Evolutionary conservation across 2,797 vertebrate genomes (phyloP), one percentile per base, ranked within the genome.

Genomic region (Neosalanx taihuensis): DNA sequence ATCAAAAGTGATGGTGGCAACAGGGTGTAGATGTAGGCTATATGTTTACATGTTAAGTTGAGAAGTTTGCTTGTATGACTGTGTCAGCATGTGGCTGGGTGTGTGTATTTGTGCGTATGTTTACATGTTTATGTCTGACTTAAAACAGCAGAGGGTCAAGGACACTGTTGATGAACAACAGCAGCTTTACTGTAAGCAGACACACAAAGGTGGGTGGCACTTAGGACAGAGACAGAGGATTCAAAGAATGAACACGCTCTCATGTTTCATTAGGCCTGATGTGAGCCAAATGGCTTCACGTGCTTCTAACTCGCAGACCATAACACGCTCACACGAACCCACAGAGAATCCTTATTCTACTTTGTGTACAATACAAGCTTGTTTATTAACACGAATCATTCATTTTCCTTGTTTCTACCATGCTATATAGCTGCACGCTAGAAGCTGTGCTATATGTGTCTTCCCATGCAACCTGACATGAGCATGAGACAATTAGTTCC

Each of bases 1-100:
- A 64, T 82, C 73, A 74, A 65, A 77, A 72, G 56, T 64, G 17
- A 2, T 6, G 60, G 37, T n/a, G 35, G 31, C 33, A 31, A 31
- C 15, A 61, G 73, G 72, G 77, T 37, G 26, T 46, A 18, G 6
- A 37, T 37, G 41, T 46, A 46, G 41, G 41, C 12, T 72, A 12
- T 23, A 17, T 57, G 51, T 26, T 12, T 57, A n/a, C n/a, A 9
- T 12, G 18, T n/a, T 5, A 56, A 17, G 51, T 5, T 17, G 51
- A 56, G 51, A 56, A 7, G 30, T 64, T 33, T 33, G 61, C 33
- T 31, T 64, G 61, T 35, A 7, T 33, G 61, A 29, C 4, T 63
- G 29, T 63, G 61, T 49, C 5, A 6, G 64, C 20, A 12, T 66
- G 15, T 66, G 20, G 15, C 35, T 66, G 64, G 18, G 35, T 15